Conservation (phyloP, 2,797 vertebrate genomes). For the Scolopax rusticola region DNA sequence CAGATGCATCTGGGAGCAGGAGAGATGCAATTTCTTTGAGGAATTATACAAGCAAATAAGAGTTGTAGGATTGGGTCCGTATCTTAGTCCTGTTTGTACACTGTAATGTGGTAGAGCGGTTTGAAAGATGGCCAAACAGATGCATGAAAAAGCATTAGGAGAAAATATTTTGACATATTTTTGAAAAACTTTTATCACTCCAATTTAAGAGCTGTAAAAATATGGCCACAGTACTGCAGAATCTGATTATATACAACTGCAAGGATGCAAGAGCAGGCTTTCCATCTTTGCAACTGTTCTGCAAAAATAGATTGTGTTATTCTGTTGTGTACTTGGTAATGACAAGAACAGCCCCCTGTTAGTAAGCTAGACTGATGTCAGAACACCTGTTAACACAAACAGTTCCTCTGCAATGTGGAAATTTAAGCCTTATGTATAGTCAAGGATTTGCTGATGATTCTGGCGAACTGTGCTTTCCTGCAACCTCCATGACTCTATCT, state of each 20-base stretch:
- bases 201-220: background rate
- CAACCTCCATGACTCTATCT: background rate
- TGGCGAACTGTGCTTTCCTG: background rate
- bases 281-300: background rate
- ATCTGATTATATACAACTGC: background rate
- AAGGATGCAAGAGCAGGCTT: background rate
- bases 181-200: background rate
- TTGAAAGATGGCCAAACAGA: background rate
- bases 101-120: background rate
- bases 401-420: background rate
- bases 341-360: background rate
- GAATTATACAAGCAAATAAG: background rate
- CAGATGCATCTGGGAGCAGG: background rate
- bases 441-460: background rate
- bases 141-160: background rate
- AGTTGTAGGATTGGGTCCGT: background rate
- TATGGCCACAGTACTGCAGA: background rate
- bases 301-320: background rate
- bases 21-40: background rate
- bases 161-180: background rate
- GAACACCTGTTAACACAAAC: background rate
- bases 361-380: background rate
- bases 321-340: background rate
- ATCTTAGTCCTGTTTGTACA: background rate
- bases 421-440: background rate